Evolutionary conservation across 2,113 vertebrate species (phyloP).

Genomic region (Labeo catla): DNA sequence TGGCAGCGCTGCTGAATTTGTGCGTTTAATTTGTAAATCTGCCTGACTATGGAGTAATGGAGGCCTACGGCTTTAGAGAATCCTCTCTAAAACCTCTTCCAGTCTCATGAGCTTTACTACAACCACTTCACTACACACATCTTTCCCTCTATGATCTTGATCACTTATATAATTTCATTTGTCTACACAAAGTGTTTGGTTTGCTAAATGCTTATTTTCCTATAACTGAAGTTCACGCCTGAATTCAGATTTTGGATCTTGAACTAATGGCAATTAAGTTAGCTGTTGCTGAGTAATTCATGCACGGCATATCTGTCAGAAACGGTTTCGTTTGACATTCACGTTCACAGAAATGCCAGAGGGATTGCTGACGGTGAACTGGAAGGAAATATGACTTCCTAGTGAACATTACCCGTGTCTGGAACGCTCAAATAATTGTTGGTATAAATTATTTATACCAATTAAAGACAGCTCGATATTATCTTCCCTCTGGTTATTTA

Average conservation of each 20-base stretch:
- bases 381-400: background rate
- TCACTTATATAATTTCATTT: background rate
- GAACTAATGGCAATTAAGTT: background rate
- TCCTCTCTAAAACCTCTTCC: background rate
- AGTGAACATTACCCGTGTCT: background rate
- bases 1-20: background rate
- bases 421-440: background rate
- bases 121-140: background rate
- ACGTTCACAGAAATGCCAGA: background rate
- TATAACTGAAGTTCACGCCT: background rate
- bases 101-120: background rate
- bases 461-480: background rate
- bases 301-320: background rate
- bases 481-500: background rate
- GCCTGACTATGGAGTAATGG: conserved; percentile 13
- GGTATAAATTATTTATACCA: background rate
- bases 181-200: background rate
- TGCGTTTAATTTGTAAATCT: conserved; percentile 21
- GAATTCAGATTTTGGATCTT: background rate
- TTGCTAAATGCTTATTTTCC: background rate
- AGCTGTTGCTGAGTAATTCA: background rate
- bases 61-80: conserved; percentile 24
- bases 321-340: background rate
- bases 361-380: background rate
- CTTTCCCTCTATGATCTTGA: background rate